Percentiles rank a stretch among this genome's conserved stretches.
phyloP scores from a whole-genome alignment of 2,113 vertebrate genomes.

The Vimba vimba region DNA sequence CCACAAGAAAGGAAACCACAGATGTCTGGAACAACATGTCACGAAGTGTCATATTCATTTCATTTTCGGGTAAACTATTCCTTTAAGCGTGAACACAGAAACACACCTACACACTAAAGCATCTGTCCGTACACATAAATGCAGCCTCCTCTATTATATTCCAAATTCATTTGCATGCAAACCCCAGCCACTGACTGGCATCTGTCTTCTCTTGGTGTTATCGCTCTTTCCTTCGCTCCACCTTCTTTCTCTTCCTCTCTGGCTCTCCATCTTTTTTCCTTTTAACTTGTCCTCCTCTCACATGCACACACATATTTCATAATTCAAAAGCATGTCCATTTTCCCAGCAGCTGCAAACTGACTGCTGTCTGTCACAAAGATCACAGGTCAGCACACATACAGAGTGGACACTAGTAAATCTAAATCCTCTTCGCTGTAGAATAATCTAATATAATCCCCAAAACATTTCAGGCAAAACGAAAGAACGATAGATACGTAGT shows the following conservation, averaged over 20 bases:
- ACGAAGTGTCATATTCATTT: background rate
- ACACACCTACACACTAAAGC: conserved; percentile 7
- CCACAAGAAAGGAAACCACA: background rate
- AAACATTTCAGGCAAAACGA: background rate
- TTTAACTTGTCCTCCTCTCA: background rate
- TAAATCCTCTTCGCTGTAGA: conserved; percentile 26
- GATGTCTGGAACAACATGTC: background rate
- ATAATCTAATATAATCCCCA: conserved; percentile 9
- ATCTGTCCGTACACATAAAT: conserved; percentile 6
- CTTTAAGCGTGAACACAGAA: background rate
- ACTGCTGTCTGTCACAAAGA: conserved; percentile 38
- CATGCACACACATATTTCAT: conserved; percentile 31
- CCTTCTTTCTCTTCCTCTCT: background rate
- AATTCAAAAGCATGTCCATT: conserved; percentile 48
- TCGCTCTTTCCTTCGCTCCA: background rate
- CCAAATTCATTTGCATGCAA: conserved; percentile 16
- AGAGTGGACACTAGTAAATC: conserved; percentile 32
- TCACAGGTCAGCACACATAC: conserved; percentile 25
- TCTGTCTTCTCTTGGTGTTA: conserved; percentile 27
- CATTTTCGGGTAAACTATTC: background rate
- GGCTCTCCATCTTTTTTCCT: background rate
- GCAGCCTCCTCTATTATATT: background rate
- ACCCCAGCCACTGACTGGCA: conserved; percentile 10
- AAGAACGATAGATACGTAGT: background rate
- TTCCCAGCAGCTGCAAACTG: conserved; percentile 8